Base-by-base conservation (phyloP, 35 echinoderm and acorn worm species). In the Holothuria glaberrima region DNA sequence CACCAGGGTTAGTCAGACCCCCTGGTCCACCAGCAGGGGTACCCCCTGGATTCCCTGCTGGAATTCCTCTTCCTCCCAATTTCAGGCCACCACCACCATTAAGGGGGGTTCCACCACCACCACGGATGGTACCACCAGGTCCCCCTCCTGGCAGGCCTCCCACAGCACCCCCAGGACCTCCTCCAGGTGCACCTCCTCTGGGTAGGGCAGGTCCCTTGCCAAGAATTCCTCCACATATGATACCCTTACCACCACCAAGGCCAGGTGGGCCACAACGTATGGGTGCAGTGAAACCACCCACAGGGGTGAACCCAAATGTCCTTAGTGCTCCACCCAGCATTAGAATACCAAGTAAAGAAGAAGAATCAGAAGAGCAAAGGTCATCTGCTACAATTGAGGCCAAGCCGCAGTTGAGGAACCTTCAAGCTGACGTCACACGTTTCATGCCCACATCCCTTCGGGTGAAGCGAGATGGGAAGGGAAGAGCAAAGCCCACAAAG, bases 291-390 rank as follows among this genome's bases (percentile, higher is more conserved):
- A 36, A 65, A 27, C 93, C 95, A 24, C 91, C 91, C 28, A 48
- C 25, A 16, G 48, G 84, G 5, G 56, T 58, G 31, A 99, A 99
- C 77, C 97, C 97, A 18, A 99, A 99, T 70, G 94, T 99, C 4
- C 89, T 98, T 50, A 94, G 93, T 58, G 97, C 97, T 25, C 93
- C 94, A 4, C 97, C 97, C 17, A 99, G 94, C 75, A 99, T 99
- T 68, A 86, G 89, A 28, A 89, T 86, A 34, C 93, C 91, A 17
- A 63, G 48, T 6, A 95, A 88, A 57, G 36, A 78, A 26, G 93
- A 93, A 50, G 94, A 95, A 32, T 13, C 59, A 20, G 63, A 68
- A 12, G 94, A 95, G 12, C 89, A 91, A 66, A 95, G 89, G 46
- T 92, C 91, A 20, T 95, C 97, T 0, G 97, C 97, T 27, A 99